Evolutionary conservation across 2,888 invertebrate species (phyloP), one percentile per base, ranked within the genome.

Genomic region (Stenolophus ochropezus): DNA sequence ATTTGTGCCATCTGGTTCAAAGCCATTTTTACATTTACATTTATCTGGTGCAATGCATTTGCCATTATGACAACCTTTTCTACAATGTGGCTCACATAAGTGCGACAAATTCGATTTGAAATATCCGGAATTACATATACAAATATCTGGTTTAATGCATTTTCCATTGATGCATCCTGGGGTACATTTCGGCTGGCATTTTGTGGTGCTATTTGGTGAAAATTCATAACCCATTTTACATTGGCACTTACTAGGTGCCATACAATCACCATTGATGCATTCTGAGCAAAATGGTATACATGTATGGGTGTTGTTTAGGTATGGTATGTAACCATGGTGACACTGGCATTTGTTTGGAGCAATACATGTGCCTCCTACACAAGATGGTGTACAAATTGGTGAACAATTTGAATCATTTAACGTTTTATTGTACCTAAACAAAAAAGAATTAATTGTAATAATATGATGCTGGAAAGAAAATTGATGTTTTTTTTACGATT

Each of bases 141-240:
- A 94, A 83, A 92, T 90, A 86, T 93, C 92, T 0, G 94, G 94
- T 0, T 91, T 90, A 0, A 92, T 91, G 83, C 94, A 94, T 16
- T 90, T 89, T 0, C 94, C 94, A 84, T 94, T 94, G 5, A 90
- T 89, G 83, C 94, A 94, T 0, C 93, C 93, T n/a, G 91, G 91
- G 0, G 90, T 88, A 84, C 94, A 94, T 78, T 91, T 87, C 3
- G 90, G 86, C 20, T 86, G 83, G 81, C 90, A 90, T n/a, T 49
- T 21, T 21, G 4, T 49, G 47, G 85, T 87, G 2, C 84, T 84
- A 1, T 86, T 86, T 14, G 18, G 8, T 42, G 21, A 8, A 25
- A 33, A 47, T 49, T 58, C 18, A 21, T 75, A 83, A 0, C 83
- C 82, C 4, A 25, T 20, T 23, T 82, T 82, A 23, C 93, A 92